phyloP scores from a whole-genome alignment of 2,113 vertebrate species.

The Grammomys dolichurus region DNA sequence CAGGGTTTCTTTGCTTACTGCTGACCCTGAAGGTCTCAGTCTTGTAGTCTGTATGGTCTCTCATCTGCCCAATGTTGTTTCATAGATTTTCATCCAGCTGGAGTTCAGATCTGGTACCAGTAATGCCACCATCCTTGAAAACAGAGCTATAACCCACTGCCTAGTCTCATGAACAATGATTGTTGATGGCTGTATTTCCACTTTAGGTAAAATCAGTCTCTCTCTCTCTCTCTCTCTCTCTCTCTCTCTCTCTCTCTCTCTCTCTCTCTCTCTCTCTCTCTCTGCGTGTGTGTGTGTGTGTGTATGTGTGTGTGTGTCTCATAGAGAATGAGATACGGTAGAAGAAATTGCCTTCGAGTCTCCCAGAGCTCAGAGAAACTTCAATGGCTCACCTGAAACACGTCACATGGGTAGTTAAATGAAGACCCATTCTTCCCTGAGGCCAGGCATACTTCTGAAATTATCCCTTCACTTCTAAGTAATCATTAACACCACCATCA shows the following conservation, averaged over 20 bases:
- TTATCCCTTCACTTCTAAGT: not conserved
- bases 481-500: constrained; percentile 2
- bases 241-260: no score
- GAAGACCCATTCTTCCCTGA: constrained; percentile 6
- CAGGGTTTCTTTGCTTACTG: not conserved
- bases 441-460: not conserved
- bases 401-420: not conserved
- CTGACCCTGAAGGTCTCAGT: not conserved
- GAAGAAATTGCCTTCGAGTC: not conserved
- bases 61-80: not conserved
- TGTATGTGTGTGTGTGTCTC: not conserved
- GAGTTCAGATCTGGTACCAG: not conserved
- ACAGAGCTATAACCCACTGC: not conserved
- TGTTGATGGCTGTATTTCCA: not conserved
- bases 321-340: not conserved
- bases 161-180: not conserved
- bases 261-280: no score
- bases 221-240: no score
- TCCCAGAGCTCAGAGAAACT: not conserved
- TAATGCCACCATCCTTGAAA: not conserved
- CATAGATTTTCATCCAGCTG: not conserved
- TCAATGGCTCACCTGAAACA: not conserved
- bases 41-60: not conserved
- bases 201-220: not conserved
- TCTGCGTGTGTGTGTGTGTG: not conserved